A percentile compares a stretch with the other conserved stretches of the same genome.
These are phyloP conservation scores for Marcusenius ussheri DNA, from an alignment of 2,113 vertebrate genomes.

Conservation along the genomic window DNA sequence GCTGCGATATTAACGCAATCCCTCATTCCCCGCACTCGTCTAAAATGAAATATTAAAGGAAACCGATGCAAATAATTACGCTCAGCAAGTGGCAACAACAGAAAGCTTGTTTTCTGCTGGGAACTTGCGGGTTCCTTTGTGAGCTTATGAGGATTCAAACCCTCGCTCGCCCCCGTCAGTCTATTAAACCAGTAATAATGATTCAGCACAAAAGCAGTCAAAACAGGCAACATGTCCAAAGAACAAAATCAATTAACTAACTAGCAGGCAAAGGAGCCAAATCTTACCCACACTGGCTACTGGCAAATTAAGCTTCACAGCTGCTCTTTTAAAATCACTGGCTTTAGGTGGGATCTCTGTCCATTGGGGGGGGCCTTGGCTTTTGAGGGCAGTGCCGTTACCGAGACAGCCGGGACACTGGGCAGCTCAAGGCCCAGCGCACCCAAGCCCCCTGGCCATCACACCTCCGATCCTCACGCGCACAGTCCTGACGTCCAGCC, in stretches of 20 bases:
- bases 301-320: background rate
- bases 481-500: background rate
- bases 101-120: conserved; percentile 23
- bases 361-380: background rate
- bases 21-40: conserved; percentile 71
- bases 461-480: background rate
- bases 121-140: background rate
- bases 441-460: background rate
- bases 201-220: background rate
- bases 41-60: conserved; percentile 60
- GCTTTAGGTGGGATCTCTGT: background rate
- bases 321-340: background rate
- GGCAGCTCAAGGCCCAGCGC: background rate
- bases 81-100: conserved; percentile 49
- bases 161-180: background rate
- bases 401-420: background rate
- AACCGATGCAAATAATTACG: conserved; percentile 59
- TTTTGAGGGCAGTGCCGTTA: background rate
- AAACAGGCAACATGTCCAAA: background rate
- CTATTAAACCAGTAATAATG: background rate
- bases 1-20: conserved; percentile 82
- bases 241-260: conserved; percentile 11
- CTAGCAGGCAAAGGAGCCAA: background rate
- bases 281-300: background rate
- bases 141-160: background rate